These are phyloP conservation scores for Sternarchorhynchus goeldii DNA, from an alignment of 2,797 vertebrate species.

Conservation along the genomic window DNA sequence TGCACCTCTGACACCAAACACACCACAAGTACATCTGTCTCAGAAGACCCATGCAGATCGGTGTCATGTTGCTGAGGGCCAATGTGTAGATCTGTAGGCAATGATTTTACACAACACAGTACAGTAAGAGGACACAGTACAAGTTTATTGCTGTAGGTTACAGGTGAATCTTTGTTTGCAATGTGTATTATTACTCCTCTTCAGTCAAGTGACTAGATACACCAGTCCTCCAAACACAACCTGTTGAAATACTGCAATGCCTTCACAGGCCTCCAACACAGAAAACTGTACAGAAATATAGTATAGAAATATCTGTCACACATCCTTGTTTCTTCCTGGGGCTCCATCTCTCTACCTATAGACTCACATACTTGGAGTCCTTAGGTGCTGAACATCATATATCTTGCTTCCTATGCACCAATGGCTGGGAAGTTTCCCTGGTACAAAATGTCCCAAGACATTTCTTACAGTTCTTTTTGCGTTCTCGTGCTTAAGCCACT, in stretches of 20 bases:
- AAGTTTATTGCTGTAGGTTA: no score
- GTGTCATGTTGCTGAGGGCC: no score
- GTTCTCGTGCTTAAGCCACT: constrained; percentile 15
- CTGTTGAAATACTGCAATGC: not conserved
- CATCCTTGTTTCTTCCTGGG: constrained; percentile 6
- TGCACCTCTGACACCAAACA: not conserved
- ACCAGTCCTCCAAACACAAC: not conserved
- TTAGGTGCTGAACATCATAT: constrained; percentile 11
- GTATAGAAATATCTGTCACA: not conserved
- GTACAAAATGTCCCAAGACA: not conserved
- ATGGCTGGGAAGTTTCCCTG: not conserved
- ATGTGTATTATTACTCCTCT: no score
- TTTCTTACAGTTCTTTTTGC: not conserved
- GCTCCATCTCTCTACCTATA: not conserved
- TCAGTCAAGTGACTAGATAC: no score
- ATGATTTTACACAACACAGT: no score
- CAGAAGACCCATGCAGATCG: no score
- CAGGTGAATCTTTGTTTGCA: no score
- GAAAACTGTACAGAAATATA: not conserved
- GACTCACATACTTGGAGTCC: not conserved
- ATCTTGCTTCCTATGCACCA: not conserved
- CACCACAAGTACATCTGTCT: not conserved
- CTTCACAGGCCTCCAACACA: not conserved
- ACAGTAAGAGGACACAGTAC: no score
- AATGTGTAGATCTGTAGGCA: no score